Base-by-base conservation (phyloP, 2,113 vertebrate species). In the Turdus rufiventris region DNA sequence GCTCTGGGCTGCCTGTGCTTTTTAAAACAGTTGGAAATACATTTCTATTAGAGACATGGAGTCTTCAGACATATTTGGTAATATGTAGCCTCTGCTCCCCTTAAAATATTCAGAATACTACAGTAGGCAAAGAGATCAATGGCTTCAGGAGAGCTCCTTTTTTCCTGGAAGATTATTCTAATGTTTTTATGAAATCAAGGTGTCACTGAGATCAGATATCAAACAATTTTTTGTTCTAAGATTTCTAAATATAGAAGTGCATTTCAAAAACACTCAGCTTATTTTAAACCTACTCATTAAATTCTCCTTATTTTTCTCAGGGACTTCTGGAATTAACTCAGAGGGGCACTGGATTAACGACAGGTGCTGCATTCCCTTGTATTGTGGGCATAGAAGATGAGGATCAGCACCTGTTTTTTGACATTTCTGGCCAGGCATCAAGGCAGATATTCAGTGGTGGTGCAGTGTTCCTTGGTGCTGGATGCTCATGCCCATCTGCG, bases 381-480 rank as follows among this genome's bases (percentile, higher is more conserved):
- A 86, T 66, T 65, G n/a, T 72, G 56, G 63, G 21, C 71, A 89
- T 5, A 82, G 60, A 72, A 58, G 82, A 78, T 66, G 83, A 85
- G 63, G 51, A 86, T 90, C 62, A 54, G 47, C 92, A 90, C 79
- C 89, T 94, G 89, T 40, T 93, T 88, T 94, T 65, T 86, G 38
- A 81, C 56, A 63, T 89, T 92, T 92, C 93, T 94, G 95, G 93
- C 78, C 67, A 63, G 57, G 54, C 56, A 3, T 82, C 85, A 91
- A 33, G 43, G 67, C 56, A 77, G 68, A 91, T 60, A 91, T 78
- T 91, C 79, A 85, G 38, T 57, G 60, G 16, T 28, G 36, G 47
- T 85, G 78, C 50, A 93, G 66, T 91, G 94, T 89, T 87, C 88
- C 74, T 86, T 80, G 81, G 56, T 92, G 68, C 77, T 94, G 76